Conservation (phyloP, 2,113 vertebrate species). For the Platysteira castanea region DNA sequence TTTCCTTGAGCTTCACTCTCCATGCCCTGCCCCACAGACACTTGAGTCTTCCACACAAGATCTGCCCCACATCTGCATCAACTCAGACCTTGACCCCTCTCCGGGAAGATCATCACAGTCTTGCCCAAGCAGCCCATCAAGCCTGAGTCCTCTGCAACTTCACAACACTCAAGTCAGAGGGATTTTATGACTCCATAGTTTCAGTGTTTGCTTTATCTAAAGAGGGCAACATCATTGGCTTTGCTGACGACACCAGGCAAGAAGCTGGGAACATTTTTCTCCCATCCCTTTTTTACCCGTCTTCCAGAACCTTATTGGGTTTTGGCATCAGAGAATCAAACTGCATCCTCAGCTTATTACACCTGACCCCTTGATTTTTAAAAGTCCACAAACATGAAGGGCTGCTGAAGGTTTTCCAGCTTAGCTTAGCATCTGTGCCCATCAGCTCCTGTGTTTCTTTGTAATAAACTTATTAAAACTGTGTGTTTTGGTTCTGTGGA, state of each 20-base stretch:
- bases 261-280: not conserved
- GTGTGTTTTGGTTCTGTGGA: not conserved
- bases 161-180: not conserved
- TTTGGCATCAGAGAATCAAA: not conserved
- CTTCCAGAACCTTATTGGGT: not conserved
- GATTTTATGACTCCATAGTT: not conserved
- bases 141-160: not conserved
- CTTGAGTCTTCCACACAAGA: fast-evolving
- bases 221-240: not conserved
- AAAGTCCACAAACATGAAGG: not conserved
- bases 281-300: not conserved
- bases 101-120: fast-evolving
- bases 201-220: not conserved
- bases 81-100: not conserved
- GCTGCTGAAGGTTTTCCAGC: not conserved
- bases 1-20: fast-evolving
- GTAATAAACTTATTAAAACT: constrained; percentile 9
- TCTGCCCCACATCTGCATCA: not conserved
- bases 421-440: not conserved
- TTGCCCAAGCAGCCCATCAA: not conserved
- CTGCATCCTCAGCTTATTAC: not conserved
- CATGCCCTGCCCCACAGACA: fast-evolving
- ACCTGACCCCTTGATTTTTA: not conserved
- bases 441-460: not conserved
- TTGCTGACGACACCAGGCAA: not conserved